Evolutionary conservation across 2,797 vertebrate genomes (phyloP), one percentile per base, ranked within the genome.

Genomic region (Eidolon dupreanum): DNA sequence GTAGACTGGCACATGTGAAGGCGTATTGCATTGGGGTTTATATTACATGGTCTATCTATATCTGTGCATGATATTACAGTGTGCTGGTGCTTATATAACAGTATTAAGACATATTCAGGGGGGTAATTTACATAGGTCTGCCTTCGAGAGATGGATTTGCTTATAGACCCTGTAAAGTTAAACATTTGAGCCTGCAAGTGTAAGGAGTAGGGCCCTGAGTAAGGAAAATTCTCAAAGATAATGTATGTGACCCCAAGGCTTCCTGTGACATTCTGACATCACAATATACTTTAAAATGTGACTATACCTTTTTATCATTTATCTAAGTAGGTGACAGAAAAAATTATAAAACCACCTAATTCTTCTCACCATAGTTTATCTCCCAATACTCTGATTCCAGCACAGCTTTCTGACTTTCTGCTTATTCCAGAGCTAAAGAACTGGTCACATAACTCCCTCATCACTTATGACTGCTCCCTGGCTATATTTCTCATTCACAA

Each of bases 71-170:
- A 36, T 75, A 16, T 65, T 92, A 6, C 88, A 70, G 57, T 82
- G 33, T 5, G 31, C 6, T 87, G 10, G 19, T n/a, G 5, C 36
- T 46, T 94, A 74, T 15, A 19, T 51, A 79, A 43, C 8, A 87
- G 10, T 59, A 12, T 61, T 12, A 26, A 57, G 81, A 65, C 28
- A 57, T 28, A 51, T 74, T 78, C 16, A 66, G 66, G 66, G 38
- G 71, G 59, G 51, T 15, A 73, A 20, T 68, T 74, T 90, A 53
- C 68, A 31, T 65, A 41, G 86, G 6, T 78, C 19, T 74, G 13
- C 51, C 46, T 85, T 93, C 17, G 70, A 95, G 53, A 92, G 8
- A 87, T 49, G 13, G 10, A 92, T 73, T 92, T 90, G 33, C 22
- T 61, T 59, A 89, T 3, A 10, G 2, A 16, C 12, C 22, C 49